Base-by-base conservation (phyloP, 2,888 invertebrate species). In the Nezara viridula region DNA sequence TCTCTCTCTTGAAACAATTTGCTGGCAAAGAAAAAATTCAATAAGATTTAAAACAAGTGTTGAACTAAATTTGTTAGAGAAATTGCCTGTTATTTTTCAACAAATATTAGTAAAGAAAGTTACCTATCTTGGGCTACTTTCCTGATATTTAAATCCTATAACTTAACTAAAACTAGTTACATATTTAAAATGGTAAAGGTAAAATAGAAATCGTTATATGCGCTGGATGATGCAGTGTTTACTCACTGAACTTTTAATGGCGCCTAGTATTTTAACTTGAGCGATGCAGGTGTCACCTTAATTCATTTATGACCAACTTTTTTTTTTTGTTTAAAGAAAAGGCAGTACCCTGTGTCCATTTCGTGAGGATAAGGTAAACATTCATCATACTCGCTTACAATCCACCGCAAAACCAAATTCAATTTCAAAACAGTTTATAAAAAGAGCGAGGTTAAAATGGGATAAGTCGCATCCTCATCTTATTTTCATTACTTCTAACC, bases 391-490 rank as follows among this genome's bases (percentile, higher is more conserved):
- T 73, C 32, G 66, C 66, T 73, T 73, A 37, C 37, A 73, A 73
- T 73, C 32, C 66, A 60, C 60, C 27, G 27, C 60, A 16, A 60
- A 27, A 16, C 60, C 60, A 73, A 73, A 37, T 73, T 73, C 19
- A 16, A 73, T 73, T 73, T 73, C 66, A 73, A 73, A 73, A 73
- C 66, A 73, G 66, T 73, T 73, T 73, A 73, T 73, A 21, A 73
- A 73, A 37, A 37, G 66, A 73, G 37, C 66, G 66, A 73, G 66
- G 66, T 73, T 73, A 21, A 37, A 37, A 37, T 73, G 66, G 66
- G 1, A 21, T 37, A 73, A 73, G 37, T 73, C 37, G 16, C 21
- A 37, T 37, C 37, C 66, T 73, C 66, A 19, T 37, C 66, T 73
- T 73, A 37, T 32, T 37, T 19, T 73, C 32, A 37, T 37, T 7